These are phyloP conservation scores for Ostrea denselamellosa DNA, from an alignment of 1,140 invertebrate genomes.

Conservation along the genomic window DNA sequence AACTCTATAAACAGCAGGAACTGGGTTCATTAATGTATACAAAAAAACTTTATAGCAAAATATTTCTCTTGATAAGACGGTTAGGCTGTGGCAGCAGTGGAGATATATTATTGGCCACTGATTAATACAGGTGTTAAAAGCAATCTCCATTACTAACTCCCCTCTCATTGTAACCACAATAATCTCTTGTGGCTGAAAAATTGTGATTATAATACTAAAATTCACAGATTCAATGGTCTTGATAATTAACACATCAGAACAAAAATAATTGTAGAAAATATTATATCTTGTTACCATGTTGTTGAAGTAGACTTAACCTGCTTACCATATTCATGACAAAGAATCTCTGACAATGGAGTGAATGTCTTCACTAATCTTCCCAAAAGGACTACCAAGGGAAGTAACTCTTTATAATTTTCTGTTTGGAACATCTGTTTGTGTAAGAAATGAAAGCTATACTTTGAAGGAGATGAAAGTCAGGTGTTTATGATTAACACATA, in stretches of 20 bases:
- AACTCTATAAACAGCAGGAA: conserved; percentile 1
- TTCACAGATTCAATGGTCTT: background rate
- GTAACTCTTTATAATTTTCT: conserved; percentile 33
- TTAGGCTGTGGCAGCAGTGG: background rate
- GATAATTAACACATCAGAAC: background rate
- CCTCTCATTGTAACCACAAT: background rate
- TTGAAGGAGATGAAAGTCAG: conserved; percentile 19
- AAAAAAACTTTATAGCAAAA: background rate
- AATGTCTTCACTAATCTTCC: conserved; percentile 46
- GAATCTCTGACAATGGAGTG: conserved; percentile 17
- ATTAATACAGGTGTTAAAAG: background rate
- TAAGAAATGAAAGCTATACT: background rate
- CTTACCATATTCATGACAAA: conserved; percentile 28
- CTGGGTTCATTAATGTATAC: conserved; percentile 15
- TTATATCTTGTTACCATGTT: too few species aligned
- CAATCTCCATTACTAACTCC: background rate
- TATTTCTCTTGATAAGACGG: background rate
- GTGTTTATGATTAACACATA: background rate
- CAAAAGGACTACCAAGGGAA: conserved; percentile 38
- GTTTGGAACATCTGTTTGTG: conserved; percentile 43
- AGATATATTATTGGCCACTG: background rate
- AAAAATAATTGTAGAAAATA: background rate
- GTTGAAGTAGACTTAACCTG: background rate
- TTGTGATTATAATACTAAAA: background rate
- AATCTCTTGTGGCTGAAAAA: background rate